Evolutionary conservation across 2,888 invertebrate species (phyloP).

Genomic region (Galerucella nymphaeae): DNA sequence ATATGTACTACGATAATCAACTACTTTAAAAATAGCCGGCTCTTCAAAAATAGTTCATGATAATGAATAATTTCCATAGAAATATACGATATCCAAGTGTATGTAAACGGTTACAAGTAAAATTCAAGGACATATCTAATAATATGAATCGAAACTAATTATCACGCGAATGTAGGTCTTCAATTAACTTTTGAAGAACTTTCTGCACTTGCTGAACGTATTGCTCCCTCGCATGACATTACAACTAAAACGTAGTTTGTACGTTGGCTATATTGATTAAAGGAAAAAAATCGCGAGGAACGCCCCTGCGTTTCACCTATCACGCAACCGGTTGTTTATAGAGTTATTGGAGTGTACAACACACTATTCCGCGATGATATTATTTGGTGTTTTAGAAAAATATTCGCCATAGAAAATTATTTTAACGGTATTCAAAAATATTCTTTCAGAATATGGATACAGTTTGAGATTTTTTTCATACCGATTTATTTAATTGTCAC

Average conservation of each 20-base stretch:
- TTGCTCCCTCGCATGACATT: slow-evolving; percentile 16
- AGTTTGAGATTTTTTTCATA: too few species aligned
- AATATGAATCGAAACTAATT: slow-evolving; percentile 3
- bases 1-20: too few species aligned
- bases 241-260: slow-evolving; percentile 26
- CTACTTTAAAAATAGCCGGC: too few species aligned
- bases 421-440: too few species aligned
- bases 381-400: too few species aligned
- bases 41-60: too few species aligned
- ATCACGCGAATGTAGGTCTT: slow-evolving; percentile 19
- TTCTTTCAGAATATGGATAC: too few species aligned
- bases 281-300: slow-evolving; percentile 23
- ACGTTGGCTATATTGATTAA: slow-evolving; percentile 24
- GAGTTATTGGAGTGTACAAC: slow-evolving; percentile 19
- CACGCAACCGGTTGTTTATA: slow-evolving; percentile 26
- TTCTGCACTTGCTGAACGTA: background rate
- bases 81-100: background rate
- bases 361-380: background rate
- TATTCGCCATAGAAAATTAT: too few species aligned
- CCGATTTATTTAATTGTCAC: too few species aligned
- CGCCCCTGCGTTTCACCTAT: slow-evolving; percentile 34
- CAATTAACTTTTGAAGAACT: slow-evolving; percentile 18
- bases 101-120: background rate
- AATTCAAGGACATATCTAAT: slow-evolving; percentile 19
- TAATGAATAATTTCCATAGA: too few species aligned